phyloP scores from a whole-genome alignment of 2,113 vertebrate genomes.

The Malurus alboscapulatus region DNA sequence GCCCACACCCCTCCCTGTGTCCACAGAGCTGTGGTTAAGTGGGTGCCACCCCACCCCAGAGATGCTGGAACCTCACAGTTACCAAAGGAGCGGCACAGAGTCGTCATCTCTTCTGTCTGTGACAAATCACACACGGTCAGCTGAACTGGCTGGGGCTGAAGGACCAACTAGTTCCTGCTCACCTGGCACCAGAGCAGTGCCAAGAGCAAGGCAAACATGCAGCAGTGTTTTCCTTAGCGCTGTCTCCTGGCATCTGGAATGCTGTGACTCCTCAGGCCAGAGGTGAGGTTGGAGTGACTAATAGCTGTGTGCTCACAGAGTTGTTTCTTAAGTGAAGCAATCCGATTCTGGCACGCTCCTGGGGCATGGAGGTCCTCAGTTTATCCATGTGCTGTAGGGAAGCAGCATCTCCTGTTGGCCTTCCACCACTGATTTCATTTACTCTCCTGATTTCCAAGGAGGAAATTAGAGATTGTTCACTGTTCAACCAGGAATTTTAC shows the following conservation, averaged over 20 bases:
- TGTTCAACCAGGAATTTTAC: not conserved
- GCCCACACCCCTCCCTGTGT: not conserved
- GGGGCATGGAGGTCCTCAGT: not conserved
- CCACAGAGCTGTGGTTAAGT: not conserved
- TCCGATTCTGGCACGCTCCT: not conserved
- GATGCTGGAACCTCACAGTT: not conserved
- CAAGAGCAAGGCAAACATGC: not conserved
- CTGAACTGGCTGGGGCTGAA: not conserved
- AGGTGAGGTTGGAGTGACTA: not conserved
- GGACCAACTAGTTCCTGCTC: not conserved
- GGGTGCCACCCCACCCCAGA: not conserved
- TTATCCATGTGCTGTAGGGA: not conserved
- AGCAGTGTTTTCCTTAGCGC: not conserved
- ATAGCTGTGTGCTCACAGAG: not conserved
- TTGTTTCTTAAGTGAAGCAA: not conserved
- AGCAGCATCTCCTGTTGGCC: not conserved
- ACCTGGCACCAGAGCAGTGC: not conserved
- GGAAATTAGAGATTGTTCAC: not conserved
- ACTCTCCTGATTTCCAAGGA: not conserved
- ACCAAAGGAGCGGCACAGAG: not conserved
- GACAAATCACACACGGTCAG: fast-evolving
- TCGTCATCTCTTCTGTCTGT: not conserved
- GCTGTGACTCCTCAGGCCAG: not conserved
- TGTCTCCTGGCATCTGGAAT: fast-evolving
- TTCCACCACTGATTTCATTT: not conserved